Conservation (phyloP, 2,113 vertebrate species). For the Pluvialis apricaria region DNA sequence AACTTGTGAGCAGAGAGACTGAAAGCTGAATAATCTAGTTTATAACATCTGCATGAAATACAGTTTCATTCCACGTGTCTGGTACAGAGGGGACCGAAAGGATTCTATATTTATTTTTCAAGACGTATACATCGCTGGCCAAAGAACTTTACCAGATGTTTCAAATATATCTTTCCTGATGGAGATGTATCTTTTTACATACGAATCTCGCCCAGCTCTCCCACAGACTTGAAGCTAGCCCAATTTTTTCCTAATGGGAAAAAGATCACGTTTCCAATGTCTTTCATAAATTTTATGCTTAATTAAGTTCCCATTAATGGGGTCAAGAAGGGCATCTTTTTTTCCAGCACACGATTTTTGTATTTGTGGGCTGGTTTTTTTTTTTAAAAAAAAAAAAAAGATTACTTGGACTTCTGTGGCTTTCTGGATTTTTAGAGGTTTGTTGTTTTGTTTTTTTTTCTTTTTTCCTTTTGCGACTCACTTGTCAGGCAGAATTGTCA, state of each 20-base stretch:
- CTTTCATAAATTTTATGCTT: not conserved
- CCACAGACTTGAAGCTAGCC: not conserved
- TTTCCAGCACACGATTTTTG: not conserved
- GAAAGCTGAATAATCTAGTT: not conserved
- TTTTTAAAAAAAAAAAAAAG: not conserved
- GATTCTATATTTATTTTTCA: not conserved
- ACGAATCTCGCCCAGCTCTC: not conserved
- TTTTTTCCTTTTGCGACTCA: not conserved
- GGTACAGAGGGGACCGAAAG: not conserved
- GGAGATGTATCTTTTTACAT: constrained; percentile 29
- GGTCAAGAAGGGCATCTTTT: not conserved
- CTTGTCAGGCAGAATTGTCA: not conserved
- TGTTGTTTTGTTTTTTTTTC: not conserved
- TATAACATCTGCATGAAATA: not conserved
- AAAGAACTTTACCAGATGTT: constrained; percentile 31
- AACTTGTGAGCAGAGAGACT: not conserved
- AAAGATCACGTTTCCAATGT: not conserved
- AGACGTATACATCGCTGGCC: not conserved
- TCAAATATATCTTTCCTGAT: constrained; percentile 24
- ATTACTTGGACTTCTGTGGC: not conserved
- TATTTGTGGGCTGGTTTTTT: not conserved
- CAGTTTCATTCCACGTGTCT: not conserved
- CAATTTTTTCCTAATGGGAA: not conserved
- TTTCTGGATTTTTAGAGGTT: not conserved
- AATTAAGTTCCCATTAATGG: not conserved